Evolutionary conservation across 1,140 invertebrate species (phyloP), one percentile per base, ranked within the genome.

Genomic region (Rhizoglyphus robini): DNA sequence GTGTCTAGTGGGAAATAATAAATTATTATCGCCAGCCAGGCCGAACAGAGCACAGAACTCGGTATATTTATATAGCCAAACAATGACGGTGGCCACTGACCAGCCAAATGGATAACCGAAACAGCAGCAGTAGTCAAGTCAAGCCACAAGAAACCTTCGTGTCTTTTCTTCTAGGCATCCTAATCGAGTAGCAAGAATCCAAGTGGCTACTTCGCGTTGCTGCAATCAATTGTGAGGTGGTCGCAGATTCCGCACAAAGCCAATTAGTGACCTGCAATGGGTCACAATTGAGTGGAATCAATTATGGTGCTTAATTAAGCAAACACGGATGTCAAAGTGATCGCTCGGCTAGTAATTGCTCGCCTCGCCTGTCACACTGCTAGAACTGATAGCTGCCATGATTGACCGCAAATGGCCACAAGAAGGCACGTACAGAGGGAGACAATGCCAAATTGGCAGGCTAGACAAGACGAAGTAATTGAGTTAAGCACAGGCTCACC

Each of bases 1-100:
- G 51, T 54, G 51, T 54, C 51, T 54, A 32, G 51, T 32, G 51
- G 51, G 31, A 54, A 54, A 54, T 54, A 54, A 54, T 54, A 54
- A 54, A 54, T 54, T 54, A 54, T 54, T 32, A 54, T 54, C 51
- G 23, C 31, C 51, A 41, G 51, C 31, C 51, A 54, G 51, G 51
- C 51, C 23, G 51, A 25, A 27, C 23, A 5, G 51, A 54, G 31
- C 8, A 54, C 51, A 54, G 51, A 54, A 54, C 51, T 54, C 23
- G 8, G 23, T 54, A 8, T 54, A 54, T 54, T 54, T 54, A 54
- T 54, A 54, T 54, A 54, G 51, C 51, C 51, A 54, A 54, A 54
- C 51, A 54, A 54, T 54, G 51, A 41, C 51, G 51, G 23, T 54
- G 51, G 8, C 51, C 51, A 54, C 51, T 54, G 51, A 23, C 31